Evolutionary conservation across 2,113 vertebrate genomes (phyloP), one percentile per base, ranked within the genome.

Genomic region (Syngnathus floridae): DNA sequence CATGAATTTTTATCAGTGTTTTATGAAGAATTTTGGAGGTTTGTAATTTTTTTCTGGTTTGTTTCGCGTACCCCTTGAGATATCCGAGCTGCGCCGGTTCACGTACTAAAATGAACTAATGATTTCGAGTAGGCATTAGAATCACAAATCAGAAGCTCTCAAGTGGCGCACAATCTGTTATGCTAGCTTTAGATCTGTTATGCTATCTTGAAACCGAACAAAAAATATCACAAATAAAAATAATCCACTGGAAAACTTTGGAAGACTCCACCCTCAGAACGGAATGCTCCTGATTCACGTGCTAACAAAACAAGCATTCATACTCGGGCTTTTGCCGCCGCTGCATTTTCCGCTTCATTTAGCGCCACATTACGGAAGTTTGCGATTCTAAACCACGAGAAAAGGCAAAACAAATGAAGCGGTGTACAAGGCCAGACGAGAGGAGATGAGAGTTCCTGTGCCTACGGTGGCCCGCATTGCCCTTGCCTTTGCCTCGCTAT

Each of bases 401-500:
- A 68, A 63, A 7, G 43, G 5, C 21, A 68, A 62, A 65, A 45
- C 49, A 64, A 60, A 70, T 67, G 65, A 77, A 70, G 51, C 60
- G 57, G 66, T 22, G 8, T 58, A 35, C 62, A 65, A 12, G 13
- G 46, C 58, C 57, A 79, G 71, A 67, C 51, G 72, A 77, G 63
- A 14, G 59, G 70, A 75, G 77, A 72, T 76, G 70, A 79, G 72
- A 78, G 77, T 87, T 76, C 74, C 73, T 65, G 74, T 77, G 84
- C 84, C 84, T 85, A 75, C 62, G 75, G 74, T 84, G 83, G 88
- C 90, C 90, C 22, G 72, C 68, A 78, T 82, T 89, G 90, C 90
- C 89, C 89, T 91, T 91, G 88, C 86, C 76, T 85, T 31, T 85
- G 76, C 85, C 87, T 88, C 80, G 82, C 86, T 85, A 79, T 88